Conservation (phyloP, 2,888 invertebrate genomes). For the Frankliniella fusca region DNA sequence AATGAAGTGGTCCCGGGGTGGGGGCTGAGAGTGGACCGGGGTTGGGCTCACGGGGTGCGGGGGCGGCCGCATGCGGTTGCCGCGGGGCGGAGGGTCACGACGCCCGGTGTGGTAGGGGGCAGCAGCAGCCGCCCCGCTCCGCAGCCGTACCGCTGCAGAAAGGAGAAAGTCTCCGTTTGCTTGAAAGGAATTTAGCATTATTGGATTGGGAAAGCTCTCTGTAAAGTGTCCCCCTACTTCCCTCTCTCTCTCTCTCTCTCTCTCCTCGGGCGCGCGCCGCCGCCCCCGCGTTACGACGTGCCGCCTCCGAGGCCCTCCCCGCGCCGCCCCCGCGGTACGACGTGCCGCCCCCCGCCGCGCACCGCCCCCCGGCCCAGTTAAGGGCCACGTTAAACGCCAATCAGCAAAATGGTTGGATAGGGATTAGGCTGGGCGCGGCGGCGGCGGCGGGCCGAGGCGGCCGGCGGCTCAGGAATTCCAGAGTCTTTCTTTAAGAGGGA, state of each 20-base stretch:
- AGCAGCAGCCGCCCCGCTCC: not conserved
- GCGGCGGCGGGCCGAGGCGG: not conserved
- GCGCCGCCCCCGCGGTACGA: not conserved
- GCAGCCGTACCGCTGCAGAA: not conserved
- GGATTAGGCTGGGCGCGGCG: not conserved
- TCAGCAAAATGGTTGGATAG: not conserved
- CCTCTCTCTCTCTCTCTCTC: too few relatives aligned
- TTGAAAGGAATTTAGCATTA: not conserved
- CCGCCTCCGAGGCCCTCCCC: not conserved
- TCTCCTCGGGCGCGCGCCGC: too few relatives aligned
- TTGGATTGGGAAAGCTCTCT: not conserved
- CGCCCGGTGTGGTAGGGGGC: too few relatives aligned
- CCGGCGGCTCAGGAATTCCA: not conserved
- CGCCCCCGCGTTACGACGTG: not conserved
- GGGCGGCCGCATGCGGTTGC: too few relatives aligned
- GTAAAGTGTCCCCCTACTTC: not conserved
- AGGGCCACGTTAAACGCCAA: constrained; percentile 8
- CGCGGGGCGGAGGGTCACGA: too few relatives aligned
- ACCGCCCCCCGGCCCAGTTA: not conserved
- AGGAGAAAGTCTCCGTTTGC: not conserved
- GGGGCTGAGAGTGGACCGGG: not conserved
- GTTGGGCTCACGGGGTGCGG: too few relatives aligned
- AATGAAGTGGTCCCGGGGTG: not conserved
- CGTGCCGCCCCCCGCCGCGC: not conserved
- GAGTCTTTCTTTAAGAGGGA: not conserved